Evolutionary conservation across 2,888 invertebrate species (phyloP).

Genomic region (Rugalucina vietnamica): DNA sequence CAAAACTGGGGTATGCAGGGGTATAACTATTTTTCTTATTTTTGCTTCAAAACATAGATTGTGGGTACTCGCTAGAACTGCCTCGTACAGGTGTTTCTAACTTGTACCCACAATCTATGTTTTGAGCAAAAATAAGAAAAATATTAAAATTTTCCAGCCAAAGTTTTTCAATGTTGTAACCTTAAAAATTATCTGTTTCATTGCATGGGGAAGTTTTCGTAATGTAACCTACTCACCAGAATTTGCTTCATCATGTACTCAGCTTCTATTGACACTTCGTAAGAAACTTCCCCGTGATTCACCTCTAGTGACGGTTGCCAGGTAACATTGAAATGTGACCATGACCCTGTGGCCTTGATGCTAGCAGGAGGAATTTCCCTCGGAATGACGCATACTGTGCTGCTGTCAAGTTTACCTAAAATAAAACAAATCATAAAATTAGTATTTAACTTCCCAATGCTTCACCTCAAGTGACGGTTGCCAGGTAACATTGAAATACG

Average conservation of each 20-base stretch:
- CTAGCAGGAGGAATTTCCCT: constrained; percentile 88
- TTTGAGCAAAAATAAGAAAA: no score
- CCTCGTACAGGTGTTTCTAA: no score
- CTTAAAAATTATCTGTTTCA: background rate
- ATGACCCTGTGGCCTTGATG: constrained; percentile 90
- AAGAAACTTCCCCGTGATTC: constrained; percentile 92
- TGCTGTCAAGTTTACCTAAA: constrained; percentile 64
- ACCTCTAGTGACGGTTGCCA: constrained; percentile 90
- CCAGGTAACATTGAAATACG: constrained; percentile 94
- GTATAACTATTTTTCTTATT: no score
- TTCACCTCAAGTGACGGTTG: constrained; percentile 88
- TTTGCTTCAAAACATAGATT: no score
- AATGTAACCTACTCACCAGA: constrained; percentile 23
- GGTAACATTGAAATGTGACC: constrained; percentile 92
- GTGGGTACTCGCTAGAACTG: no score
- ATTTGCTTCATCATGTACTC: constrained; percentile 6
- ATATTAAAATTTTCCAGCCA: no score
- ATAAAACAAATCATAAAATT: no score
- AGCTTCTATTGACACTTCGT: constrained; percentile 87
- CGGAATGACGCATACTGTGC: constrained; percentile 87
- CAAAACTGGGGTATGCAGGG: no score
- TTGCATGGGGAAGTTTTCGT: background rate
- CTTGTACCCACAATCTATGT: no score
- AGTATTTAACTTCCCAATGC: constrained; percentile 91
- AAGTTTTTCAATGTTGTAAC: background rate